Evolutionary conservation across 1,140 invertebrate genomes (phyloP).

Genomic region (Bombus superbus): DNA sequence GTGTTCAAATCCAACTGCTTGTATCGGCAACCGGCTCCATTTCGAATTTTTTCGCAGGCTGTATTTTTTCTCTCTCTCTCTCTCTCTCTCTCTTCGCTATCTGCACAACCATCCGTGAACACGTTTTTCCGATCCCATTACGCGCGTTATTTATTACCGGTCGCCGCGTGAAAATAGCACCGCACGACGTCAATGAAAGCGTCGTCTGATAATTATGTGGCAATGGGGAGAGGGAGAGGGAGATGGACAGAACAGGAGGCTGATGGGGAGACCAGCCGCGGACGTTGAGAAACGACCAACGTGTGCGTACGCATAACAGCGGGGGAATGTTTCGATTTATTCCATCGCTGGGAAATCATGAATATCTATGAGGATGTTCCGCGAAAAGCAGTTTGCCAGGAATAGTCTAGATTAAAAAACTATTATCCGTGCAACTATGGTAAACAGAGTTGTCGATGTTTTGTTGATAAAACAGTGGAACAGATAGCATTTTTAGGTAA

Average conservation of each 20-base stretch:
- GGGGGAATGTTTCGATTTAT: not conserved
- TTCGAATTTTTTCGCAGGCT: conserved; percentile 47
- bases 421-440: not conserved
- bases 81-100: conserved; percentile 45
- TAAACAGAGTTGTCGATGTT: not conserved
- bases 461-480: no score
- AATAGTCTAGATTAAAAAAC: not conserved
- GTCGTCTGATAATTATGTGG: conserved; percentile 50
- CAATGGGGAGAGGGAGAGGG: not conserved
- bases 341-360: not conserved
- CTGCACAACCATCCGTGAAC: conserved; percentile 31
- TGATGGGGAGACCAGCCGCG: not conserved
- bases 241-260: not conserved
- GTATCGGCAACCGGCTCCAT: conserved; percentile 42
- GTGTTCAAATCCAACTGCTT: conserved; percentile 44
- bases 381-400: not conserved
- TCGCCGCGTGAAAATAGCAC: conserved; percentile 36
- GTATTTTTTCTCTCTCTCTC: not conserved
- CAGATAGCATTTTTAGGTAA: not conserved
- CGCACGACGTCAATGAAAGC: conserved; percentile 35
- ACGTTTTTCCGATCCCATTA: conserved; percentile 45
- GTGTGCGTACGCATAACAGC: not conserved
- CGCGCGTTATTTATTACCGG: conserved; percentile 60
- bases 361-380: not conserved
- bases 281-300: conserved; percentile 33